Conservation (phyloP, 2,888 invertebrate genomes). For the Drosophila formosana region DNA sequence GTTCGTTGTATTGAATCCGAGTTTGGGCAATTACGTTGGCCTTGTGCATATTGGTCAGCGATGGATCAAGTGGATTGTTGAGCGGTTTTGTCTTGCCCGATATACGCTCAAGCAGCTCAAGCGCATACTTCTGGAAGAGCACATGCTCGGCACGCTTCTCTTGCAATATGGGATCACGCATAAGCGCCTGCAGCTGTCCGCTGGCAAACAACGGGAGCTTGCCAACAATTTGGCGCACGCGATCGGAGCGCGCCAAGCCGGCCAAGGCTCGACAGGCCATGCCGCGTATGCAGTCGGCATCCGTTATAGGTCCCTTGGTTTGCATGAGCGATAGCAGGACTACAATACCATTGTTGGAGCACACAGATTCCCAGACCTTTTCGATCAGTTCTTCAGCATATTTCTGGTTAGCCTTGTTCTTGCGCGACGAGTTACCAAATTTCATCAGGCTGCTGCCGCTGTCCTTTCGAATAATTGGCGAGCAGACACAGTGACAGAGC, state of each 20-base stretch:
- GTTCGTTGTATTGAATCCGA: constrained; percentile 96
- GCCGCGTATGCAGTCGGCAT: constrained; percentile 97
- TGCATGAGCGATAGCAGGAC: constrained; percentile 95
- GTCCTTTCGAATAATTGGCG: constrained; percentile 89
- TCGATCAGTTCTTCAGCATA: constrained; percentile 94
- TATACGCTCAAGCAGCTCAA: constrained; percentile 94
- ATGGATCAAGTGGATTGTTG: constrained; percentile 92
- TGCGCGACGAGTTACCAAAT: constrained; percentile 74
- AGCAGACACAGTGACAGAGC: constrained; percentile 97
- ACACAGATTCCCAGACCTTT: constrained; percentile 97
- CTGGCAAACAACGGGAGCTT: constrained; percentile 97
- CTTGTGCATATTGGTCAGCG: constrained; percentile 94
- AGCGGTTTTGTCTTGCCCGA: constrained; percentile 94
- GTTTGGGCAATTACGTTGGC: constrained; percentile 98
- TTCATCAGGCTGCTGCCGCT: constrained; percentile 72
- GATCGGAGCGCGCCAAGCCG: constrained; percentile 96
- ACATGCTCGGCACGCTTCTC: constrained; percentile 98
- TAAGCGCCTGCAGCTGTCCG: constrained; percentile 96
- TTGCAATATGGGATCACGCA: constrained; percentile 98
- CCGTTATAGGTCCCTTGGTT: constrained; percentile 97
- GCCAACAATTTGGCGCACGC: constrained; percentile 96
- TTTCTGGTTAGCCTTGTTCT: constrained; percentile 87
- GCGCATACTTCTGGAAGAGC: constrained; percentile 96
- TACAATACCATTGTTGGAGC: constrained; percentile 98
- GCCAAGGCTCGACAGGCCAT: constrained; percentile 96